Evolutionary conservation across 2,113 vertebrate genomes (phyloP), one percentile per base, ranked within the genome.

Genomic region (Podilymbus podiceps): DNA sequence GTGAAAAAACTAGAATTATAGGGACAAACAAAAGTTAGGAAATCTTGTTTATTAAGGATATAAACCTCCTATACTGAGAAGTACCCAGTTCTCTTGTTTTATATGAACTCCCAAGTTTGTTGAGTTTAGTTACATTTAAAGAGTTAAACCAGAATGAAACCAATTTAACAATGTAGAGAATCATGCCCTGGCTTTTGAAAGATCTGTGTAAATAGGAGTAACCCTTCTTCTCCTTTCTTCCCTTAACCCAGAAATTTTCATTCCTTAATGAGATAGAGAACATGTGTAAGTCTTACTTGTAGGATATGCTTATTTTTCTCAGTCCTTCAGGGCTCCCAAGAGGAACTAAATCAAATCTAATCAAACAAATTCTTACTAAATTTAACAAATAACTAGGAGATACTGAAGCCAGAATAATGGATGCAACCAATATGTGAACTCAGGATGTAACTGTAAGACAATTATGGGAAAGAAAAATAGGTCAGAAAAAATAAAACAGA

Each of bases 351-450:
- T 93, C 68, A 95, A 93, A 95, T 59, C 27, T 94, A 95, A 97
- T 97, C 74, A 95, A 97, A 95, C 38, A 88, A 95, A 96, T 88
- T 93, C 66, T 88, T 95, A 91, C 88, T 90, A 94, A 93, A 95
- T 97, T 97, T 96, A 96, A 96, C 95, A 96, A 93, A 97, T 86
- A 96, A 82, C 71, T 71, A 83, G 79, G 82, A 93, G 77, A 93
- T 78, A n/a, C 38, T 89, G 52, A 95, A 95, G 58, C 35, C 50
- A 62, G 42, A 85, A 84, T 93, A 95, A 93, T 78, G 62, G 68
- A 88, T 90, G 35, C 64, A 94, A 93, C 78, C 12, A 64, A 93
- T 92, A 92, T 1, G 11, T 73, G 77, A 94, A 86, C 60, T 93
- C 62, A 72, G 31, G 56, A 30, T 77, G 50, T 31, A 90, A 86